Evolutionary conservation across 2,888 invertebrate species (phyloP).

Genomic region (Phyllotreta cruciferae): DNA sequence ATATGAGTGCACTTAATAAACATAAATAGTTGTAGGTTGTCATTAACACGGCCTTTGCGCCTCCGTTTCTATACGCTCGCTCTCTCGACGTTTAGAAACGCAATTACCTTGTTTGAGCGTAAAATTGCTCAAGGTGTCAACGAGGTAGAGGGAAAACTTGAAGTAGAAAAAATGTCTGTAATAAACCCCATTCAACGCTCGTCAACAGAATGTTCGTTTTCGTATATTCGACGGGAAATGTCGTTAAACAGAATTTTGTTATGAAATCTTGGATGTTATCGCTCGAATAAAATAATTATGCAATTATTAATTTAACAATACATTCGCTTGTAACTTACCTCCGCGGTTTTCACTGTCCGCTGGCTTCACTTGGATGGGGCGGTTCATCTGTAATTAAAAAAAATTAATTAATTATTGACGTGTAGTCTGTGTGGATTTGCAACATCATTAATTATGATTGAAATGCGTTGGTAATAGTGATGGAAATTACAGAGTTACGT

Average conservation of each 20-base stretch:
- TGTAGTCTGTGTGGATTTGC: not conserved
- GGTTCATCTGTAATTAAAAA: constrained; percentile 90
- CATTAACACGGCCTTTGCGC: constrained; percentile 45
- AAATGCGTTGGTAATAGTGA: not conserved
- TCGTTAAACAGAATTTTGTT: too few species aligned
- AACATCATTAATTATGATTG: not conserved
- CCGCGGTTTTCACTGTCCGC: constrained; percentile 99
- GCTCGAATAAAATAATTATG: constrained; percentile 19
- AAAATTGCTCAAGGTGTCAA: too few species aligned
- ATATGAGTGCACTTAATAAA: constrained; percentile 41
- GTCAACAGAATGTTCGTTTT: too few species aligned
- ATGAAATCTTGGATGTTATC: constrained; percentile 48
- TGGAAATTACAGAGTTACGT: not conserved
- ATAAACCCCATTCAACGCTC: too few species aligned
- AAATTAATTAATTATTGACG: constrained; percentile 12
- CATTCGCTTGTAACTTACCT: constrained; percentile 70
- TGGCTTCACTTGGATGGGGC: constrained; percentile 99
- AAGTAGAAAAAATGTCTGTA: too few species aligned
- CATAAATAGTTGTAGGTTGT: constrained; percentile 51
- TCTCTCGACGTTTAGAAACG: not conserved
- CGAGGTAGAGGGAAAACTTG: too few species aligned
- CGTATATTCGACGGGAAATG: too few species aligned
- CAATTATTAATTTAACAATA: constrained; percentile 4
- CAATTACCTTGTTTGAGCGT: too few species aligned
- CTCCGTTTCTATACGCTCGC: constrained; percentile 2